A percentile compares a stretch with the other conserved stretches of the same genome.
These are phyloP conservation scores for Malachius bipustulatus DNA, from an alignment of 2,888 invertebrate species.

Conservation along the genomic window DNA sequence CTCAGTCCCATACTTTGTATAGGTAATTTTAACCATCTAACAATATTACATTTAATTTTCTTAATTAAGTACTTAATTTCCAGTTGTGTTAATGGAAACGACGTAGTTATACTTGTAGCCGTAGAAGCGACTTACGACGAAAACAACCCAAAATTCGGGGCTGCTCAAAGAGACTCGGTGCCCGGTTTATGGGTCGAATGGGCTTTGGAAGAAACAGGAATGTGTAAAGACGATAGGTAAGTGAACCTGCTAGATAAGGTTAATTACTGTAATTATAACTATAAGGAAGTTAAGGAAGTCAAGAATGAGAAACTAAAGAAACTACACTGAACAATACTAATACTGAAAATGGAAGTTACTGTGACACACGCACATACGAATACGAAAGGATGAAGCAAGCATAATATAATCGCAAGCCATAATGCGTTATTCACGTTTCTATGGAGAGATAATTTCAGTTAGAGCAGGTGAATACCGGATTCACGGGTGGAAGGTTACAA, in stretches of 20 bases:
- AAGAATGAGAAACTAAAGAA: no score
- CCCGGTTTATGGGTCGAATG: constrained; percentile 67
- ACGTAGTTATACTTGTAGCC: constrained; percentile 43
- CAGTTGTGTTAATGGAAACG: constrained; percentile 20
- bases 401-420: no score
- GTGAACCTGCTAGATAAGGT: constrained; percentile 14
- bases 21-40: constrained; percentile 27
- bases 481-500: no score
- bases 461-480: no score
- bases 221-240: constrained; percentile 59
- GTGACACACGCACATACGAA: no score
- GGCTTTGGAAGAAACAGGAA: constrained; percentile 64
- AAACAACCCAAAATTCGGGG: constrained; percentile 61
- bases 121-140: constrained; percentile 58
- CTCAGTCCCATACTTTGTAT: constrained; percentile 36
- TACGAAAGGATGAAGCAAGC: no score
- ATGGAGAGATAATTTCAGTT: no score
- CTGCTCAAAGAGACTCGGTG: constrained; percentile 51
- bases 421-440: no score
- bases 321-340: no score
- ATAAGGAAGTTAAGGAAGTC: no score
- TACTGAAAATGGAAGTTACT: no score
- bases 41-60: not conserved
- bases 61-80: not conserved
- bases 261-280: no score